Conservation (phyloP, 2,888 invertebrate genomes). For the Gerris lacustris region DNA sequence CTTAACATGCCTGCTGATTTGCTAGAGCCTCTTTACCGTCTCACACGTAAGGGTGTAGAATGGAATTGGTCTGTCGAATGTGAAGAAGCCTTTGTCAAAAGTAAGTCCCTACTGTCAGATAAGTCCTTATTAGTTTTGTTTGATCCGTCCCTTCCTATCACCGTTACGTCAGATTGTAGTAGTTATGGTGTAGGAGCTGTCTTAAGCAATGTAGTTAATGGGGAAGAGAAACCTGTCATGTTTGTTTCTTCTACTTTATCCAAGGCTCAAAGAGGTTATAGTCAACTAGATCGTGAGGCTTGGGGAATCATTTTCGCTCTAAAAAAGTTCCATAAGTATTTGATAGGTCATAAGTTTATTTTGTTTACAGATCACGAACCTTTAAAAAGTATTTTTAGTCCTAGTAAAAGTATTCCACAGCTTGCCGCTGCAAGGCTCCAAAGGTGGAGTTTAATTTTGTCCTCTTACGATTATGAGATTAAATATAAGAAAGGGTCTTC, state of each 20-base stretch:
- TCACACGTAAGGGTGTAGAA: conserved; percentile 6
- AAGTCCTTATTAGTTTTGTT: conserved; percentile 13
- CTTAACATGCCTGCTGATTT: conserved; percentile 10
- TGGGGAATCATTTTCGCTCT: conserved; percentile 1
- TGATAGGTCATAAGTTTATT: not conserved
- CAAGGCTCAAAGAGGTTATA: conserved; percentile 2
- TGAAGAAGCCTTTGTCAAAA: not conserved
- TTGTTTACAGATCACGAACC: not conserved
- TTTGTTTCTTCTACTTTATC: conserved; percentile 12
- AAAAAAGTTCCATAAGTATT: conserved; percentile 9
- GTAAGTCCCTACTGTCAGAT: not conserved
- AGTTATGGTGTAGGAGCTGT: conserved; percentile 12
- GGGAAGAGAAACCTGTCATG: conserved; percentile 2
- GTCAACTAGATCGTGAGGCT: conserved; percentile 7
- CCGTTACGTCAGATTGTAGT: conserved; percentile 14
- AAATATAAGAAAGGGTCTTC: conserved; percentile 13
- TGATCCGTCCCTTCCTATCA: not conserved
- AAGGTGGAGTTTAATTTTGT: conserved; percentile 13
- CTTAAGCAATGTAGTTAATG: not conserved
- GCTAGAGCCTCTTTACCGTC: conserved; percentile 6
- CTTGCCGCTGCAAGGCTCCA: conserved; percentile 16
- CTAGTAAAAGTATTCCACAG: conserved; percentile 12
- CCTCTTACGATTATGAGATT: conserved; percentile 15
- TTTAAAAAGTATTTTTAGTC: conserved; percentile 11
- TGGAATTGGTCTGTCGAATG: conserved; percentile 10